Evolutionary conservation across 2,888 invertebrate species (phyloP).

Genomic region (Drosophila villosipedis): DNA sequence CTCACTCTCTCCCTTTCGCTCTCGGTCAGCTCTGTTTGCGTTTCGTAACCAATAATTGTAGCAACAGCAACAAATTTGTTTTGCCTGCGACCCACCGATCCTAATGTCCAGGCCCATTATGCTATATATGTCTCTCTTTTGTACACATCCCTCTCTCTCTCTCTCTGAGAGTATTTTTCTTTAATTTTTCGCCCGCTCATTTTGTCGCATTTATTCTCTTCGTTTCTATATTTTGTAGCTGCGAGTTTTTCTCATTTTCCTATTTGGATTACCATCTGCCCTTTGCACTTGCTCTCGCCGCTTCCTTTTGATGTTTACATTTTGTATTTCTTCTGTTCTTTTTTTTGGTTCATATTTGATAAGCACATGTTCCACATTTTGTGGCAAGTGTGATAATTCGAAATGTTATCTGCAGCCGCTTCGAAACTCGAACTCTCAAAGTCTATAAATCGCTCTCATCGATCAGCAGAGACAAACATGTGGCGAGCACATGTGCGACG

Average conservation of each 20-base stretch:
- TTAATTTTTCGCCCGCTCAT: conserved; percentile 10
- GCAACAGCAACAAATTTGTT: conserved; percentile 39
- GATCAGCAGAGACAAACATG: conserved; percentile 19
- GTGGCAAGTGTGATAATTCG: conserved; percentile 56
- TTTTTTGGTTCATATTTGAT: conserved; percentile 45
- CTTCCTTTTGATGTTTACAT: conserved; percentile 35
- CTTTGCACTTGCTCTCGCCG: neutral
- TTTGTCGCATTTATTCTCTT: conserved; percentile 16
- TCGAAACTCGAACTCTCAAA: conserved; percentile 26
- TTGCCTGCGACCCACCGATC: conserved; percentile 27
- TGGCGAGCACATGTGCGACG: conserved; percentile 25
- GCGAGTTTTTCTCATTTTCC: conserved; percentile 6
- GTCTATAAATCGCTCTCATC: conserved; percentile 19
- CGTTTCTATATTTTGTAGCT: conserved; percentile 21
- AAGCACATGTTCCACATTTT: conserved; percentile 57
- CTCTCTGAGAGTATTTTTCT: conserved; percentile 3
- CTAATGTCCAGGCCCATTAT: conserved; percentile 5
- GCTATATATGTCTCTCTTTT: conserved; percentile 1
- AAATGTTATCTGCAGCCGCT: conserved; percentile 19
- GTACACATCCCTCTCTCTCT: neutral
- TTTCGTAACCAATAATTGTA: conserved; percentile 52
- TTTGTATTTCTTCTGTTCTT: neutral
- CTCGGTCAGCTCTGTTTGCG: conserved; percentile 17
- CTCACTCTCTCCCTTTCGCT: conserved; percentile 3
- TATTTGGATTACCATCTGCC: conserved; percentile 5